Base-by-base conservation (phyloP, 2,888 invertebrate species). In the Perithous albicinctus region DNA sequence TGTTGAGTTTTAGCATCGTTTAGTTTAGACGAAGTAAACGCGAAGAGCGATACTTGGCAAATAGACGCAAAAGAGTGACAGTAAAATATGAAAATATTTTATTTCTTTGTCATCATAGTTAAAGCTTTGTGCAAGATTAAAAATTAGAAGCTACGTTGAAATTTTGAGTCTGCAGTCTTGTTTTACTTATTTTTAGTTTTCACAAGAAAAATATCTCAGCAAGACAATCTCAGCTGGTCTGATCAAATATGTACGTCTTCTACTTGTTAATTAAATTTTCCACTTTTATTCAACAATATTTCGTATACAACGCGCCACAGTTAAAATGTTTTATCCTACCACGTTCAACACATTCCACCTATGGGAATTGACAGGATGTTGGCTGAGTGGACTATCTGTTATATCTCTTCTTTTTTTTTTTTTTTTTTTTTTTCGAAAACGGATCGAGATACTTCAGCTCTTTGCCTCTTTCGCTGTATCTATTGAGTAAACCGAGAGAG, bases 361-460 rank as follows among this genome's bases (percentile, higher is more conserved):
- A 8, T 48, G 73, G 73, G 73, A 63, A 73, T 73, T 35, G 48
- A 51, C 38, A 20, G 41, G 35, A 51, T 38, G 38, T 63, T 51
- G 7, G 63, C 51, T 26, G 73, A 73, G 51, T 73, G 41, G 51
- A 63, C 35, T 38, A 73, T 73, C 63, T 38, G 35, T 23, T 15
- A 73, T 73, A 59, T 72, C 59, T 59, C 72, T 41, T 41, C n/a
- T 18, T 48, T 48, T 48, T 48, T 5, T 2, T 48, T 48, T 20
- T 48, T 48, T 18, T 51, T 51, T 18, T 23, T 23, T 51, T 51
- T 51, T 23, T 43, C 5, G 51, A 63, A 63, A 73, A 73, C 61
- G 73, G 63, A 73, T 73, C 51, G 61, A 63, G 63, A 73, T 61
- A 48, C 32, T 63, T 46, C 51, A 12, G 20, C 48, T 46, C 46